Evolutionary conservation across 2,797 vertebrate genomes (phyloP).

Genomic region (Sternotherus odoratus): DNA sequence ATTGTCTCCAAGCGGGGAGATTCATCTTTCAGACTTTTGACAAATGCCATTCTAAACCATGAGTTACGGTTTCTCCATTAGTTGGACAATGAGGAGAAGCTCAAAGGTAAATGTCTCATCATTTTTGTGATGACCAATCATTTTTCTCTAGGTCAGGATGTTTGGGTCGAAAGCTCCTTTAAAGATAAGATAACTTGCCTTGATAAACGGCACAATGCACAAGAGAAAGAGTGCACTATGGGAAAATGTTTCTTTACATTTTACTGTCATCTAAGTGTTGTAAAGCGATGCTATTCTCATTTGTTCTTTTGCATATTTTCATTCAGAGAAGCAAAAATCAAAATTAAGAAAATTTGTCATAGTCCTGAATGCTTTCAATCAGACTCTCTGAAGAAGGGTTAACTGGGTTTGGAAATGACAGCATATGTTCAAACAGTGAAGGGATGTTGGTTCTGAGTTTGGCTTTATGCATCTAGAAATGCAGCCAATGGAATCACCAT

Average conservation of each 20-base stretch:
- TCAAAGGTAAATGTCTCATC: neutral
- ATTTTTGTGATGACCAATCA: neutral
- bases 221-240: too few species aligned
- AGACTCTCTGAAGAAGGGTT: neutral
- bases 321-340: neutral
- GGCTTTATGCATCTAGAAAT: neutral
- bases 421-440: neutral
- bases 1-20: neutral
- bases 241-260: neutral
- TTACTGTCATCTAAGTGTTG: accelerated
- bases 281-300: accelerated
- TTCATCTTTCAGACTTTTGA: neutral
- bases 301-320: neutral
- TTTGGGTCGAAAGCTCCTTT: neutral
- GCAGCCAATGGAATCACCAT: neutral
- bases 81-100: accelerated
- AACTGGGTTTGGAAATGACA: neutral
- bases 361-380: neutral
- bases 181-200: neutral
- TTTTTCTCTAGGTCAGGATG: neutral
- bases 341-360: accelerated
- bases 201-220: neutral
- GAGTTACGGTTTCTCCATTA: neutral
- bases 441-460: neutral
- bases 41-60: accelerated